Evolutionary conservation across 1,140 invertebrate genomes (phyloP).

Genomic region (Dysdera silvatica): DNA sequence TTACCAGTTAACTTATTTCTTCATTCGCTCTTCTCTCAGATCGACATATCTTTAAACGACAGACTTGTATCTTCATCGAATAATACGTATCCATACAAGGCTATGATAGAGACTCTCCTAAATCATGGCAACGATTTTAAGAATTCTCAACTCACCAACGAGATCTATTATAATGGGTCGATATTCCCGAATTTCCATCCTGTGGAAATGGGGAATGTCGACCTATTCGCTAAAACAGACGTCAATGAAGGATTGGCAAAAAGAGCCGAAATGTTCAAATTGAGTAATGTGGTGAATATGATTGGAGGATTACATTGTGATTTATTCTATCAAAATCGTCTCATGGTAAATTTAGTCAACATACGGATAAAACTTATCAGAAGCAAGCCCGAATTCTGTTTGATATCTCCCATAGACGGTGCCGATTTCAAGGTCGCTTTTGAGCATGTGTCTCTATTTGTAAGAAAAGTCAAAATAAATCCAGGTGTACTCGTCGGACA

Average conservation of each 20-base stretch:
- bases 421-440: too few species aligned
- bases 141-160: not conserved
- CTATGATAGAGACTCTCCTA: not conserved
- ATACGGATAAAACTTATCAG: not conserved
- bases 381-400: conserved; percentile 1
- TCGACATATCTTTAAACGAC: not conserved
- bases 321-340: conserved; percentile 3
- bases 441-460: too few species aligned
- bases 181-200: too few species aligned
- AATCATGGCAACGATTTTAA: not conserved
- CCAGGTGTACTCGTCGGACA: conserved; percentile 88
- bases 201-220: not conserved
- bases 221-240: not conserved
- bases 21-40: not conserved
- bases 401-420: too few species aligned
- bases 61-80: not conserved
- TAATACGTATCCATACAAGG: not conserved
- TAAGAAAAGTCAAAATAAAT: too few species aligned
- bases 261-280: conserved; percentile 5
- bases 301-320: not conserved
- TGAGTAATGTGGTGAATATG: not conserved
- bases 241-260: not conserved
- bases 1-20: not conserved
- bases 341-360: not conserved
- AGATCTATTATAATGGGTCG: not conserved